Conservation (phyloP, 2,888 invertebrate species). For the Campoplex capitator region DNA sequence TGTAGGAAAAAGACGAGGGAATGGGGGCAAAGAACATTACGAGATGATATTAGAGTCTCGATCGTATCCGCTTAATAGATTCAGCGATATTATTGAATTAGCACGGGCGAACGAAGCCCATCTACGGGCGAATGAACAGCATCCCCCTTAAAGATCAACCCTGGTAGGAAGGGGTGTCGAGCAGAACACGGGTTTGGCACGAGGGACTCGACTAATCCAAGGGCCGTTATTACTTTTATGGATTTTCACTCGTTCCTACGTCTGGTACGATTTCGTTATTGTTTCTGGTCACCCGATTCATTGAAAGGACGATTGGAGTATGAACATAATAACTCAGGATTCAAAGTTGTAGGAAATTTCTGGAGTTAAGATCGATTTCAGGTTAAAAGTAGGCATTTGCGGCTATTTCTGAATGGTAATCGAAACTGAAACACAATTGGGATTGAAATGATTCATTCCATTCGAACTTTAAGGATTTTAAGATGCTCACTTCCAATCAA, state of each 20-base stretch:
- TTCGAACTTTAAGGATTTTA: not conserved
- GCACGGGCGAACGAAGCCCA: slow-evolving; percentile 74
- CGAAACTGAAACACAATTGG: not conserved
- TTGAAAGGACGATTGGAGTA: not conserved
- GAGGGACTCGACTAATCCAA: slow-evolving; percentile 63
- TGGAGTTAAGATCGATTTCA: not conserved
- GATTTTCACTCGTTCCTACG: slow-evolving; percentile 50
- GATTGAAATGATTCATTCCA: not conserved
- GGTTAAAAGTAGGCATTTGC: not conserved
- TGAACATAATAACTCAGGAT: not conserved
- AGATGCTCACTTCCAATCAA: no score
- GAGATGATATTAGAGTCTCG: slow-evolving; percentile 76
- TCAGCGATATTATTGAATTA: slow-evolving; percentile 81
- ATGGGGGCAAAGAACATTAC: slow-evolving; percentile 74
- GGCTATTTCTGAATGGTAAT: not conserved
- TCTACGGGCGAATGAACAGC: slow-evolving; percentile 57
- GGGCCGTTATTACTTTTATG: slow-evolving; percentile 68
- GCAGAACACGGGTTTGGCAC: slow-evolving; percentile 29
- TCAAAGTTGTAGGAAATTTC: not conserved
- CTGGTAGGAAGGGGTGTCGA: slow-evolving; percentile 36
- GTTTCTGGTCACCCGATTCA: slow-evolving; percentile 10
- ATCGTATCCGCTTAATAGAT: slow-evolving; percentile 80
- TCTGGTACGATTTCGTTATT: slow-evolving; percentile 18
- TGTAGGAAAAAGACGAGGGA: slow-evolving; percentile 32
- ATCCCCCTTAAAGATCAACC: slow-evolving; percentile 11